phyloP scores from a whole-genome alignment of 2,888 invertebrate genomes.

The Apotomis betuletana region DNA sequence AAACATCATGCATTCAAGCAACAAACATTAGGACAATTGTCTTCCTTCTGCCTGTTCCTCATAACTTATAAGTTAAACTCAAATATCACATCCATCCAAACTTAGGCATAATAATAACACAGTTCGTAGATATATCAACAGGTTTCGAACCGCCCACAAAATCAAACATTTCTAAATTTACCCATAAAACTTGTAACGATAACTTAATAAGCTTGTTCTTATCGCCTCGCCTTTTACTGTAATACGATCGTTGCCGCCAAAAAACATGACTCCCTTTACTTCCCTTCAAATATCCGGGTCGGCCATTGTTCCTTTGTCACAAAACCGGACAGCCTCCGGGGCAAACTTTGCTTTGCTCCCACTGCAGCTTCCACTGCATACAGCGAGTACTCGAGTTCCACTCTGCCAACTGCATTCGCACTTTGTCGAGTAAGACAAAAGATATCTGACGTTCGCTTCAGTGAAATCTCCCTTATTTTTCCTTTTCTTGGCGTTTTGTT shows the following conservation, averaged over 20 bases:
- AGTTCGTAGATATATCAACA: neutral
- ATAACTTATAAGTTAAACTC: too few species aligned
- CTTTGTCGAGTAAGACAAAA: slow-evolving; percentile 42
- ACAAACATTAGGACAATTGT: too few species aligned
- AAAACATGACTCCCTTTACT: slow-evolving; percentile 65
- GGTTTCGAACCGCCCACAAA: neutral
- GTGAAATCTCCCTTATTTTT: slow-evolving; percentile 41
- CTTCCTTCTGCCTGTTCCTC: too few species aligned
- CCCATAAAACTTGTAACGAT: slow-evolving; percentile 1
- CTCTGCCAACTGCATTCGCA: slow-evolving; percentile 27
- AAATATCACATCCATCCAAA: too few species aligned
- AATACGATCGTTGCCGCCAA: slow-evolving; percentile 50
- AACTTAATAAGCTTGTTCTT: slow-evolving; percentile 32
- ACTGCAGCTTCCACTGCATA: slow-evolving; percentile 43
- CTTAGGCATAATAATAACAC: neutral
- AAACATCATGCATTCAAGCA: too few species aligned
- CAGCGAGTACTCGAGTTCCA: slow-evolving; percentile 5
- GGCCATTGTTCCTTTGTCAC: slow-evolving; percentile 75
- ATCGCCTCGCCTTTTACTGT: slow-evolving; percentile 34
- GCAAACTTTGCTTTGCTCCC: slow-evolving; percentile 63
- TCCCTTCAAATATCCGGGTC: slow-evolving; percentile 74
- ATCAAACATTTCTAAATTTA: neutral
- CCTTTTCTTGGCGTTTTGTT: slow-evolving; percentile 36
- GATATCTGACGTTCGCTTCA: slow-evolving; percentile 41
- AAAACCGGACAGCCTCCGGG: slow-evolving; percentile 60